Conservation (phyloP, 2,888 invertebrate genomes). For the Phaonia tiefii region DNA sequence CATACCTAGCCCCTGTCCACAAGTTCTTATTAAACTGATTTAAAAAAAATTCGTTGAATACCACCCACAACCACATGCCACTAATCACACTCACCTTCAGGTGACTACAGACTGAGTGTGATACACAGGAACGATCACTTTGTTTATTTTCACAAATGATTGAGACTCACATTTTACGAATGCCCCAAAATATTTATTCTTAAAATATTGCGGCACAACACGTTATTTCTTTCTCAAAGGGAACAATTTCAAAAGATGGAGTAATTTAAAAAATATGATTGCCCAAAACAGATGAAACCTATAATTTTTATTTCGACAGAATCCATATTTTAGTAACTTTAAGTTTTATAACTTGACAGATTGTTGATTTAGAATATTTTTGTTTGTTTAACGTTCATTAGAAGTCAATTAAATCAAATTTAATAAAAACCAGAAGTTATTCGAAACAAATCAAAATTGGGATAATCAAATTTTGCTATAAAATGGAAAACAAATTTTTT, state of each 20-base stretch:
- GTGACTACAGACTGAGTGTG: constrained; percentile 36
- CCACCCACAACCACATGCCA: too few relatives aligned
- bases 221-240: background rate
- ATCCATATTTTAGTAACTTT: constrained; percentile 37
- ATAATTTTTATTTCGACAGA: background rate
- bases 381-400: constrained; percentile 51
- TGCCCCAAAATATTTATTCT: constrained; percentile 18
- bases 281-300: constrained; percentile 13
- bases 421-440: constrained; percentile 7
- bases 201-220: background rate
- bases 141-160: constrained; percentile 59
- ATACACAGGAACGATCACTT: background rate
- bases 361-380: constrained; percentile 16
- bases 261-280: constrained; percentile 36
- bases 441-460: background rate
- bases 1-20: too few relatives aligned
- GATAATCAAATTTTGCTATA: background rate
- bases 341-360: constrained; percentile 50
- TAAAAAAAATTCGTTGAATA: too few relatives aligned
- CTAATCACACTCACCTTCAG: constrained; percentile 42
- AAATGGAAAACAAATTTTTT: constrained; percentile 38
- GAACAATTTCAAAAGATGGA: too few relatives aligned
- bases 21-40: too few relatives aligned
- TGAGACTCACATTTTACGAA: constrained; percentile 36
- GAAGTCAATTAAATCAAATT: constrained; percentile 20